phyloP scores from a whole-genome alignment of 2,797 vertebrate species.

The Morelia viridis region DNA sequence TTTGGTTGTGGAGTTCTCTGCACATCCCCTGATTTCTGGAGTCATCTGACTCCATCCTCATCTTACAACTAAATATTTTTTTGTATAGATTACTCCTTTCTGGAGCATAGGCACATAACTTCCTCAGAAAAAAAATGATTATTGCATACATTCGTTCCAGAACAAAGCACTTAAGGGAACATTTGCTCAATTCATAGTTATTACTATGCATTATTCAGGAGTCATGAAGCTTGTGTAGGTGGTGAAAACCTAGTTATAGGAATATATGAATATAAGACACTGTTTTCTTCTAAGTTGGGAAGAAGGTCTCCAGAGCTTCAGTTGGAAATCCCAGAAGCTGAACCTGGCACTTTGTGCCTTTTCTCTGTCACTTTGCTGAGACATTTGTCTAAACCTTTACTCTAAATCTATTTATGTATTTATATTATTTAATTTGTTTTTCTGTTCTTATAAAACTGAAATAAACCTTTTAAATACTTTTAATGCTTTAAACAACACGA shows the following conservation, averaged over 20 bases:
- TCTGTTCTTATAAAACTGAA: not conserved
- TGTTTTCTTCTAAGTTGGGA: not conserved
- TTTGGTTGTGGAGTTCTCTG: not conserved
- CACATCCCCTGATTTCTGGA: not conserved
- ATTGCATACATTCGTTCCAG: not conserved
- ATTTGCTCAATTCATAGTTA: conserved; percentile 23
- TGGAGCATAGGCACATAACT: not conserved
- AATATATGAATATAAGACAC: not conserved
- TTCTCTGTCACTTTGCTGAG: not conserved
- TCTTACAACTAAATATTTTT: not conserved
- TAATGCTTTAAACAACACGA: not conserved
- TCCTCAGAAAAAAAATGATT: not conserved
- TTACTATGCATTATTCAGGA: not conserved
- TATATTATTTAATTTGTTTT: not conserved
- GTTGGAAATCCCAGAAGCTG: not conserved
- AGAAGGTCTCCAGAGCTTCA: not conserved
- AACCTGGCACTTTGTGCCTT: not conserved
- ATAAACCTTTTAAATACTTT: not conserved
- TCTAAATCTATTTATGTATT: not conserved
- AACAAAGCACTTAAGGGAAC: conserved; percentile 40
- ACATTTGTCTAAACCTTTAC: conserved; percentile 5
- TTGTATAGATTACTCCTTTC: not conserved
- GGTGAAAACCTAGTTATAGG: conserved; percentile 25
- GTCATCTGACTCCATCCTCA: not conserved
- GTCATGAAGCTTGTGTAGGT: conserved; percentile 45